Percentiles rank a stretch among this genome's conserved stretches.
Evolutionary conservation across 2,888 invertebrate species (phyloP).

Genomic region (Dimorphilus gyrociliatus): DNA sequence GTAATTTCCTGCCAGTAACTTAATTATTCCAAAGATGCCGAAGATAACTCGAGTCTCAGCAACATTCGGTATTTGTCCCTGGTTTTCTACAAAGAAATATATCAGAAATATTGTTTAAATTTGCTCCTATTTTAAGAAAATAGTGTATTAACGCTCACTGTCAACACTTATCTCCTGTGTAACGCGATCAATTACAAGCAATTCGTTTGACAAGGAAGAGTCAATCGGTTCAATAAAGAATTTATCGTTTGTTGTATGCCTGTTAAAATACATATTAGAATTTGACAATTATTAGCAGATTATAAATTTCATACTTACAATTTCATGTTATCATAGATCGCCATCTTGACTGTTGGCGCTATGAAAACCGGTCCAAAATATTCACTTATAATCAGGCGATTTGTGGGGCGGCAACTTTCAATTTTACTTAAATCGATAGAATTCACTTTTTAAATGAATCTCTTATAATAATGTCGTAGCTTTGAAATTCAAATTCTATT

Average conservation of each 20-base stretch:
- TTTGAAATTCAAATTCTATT: too few species aligned
- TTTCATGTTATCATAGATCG: too few species aligned
- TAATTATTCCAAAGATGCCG: slow-evolving; percentile 71
- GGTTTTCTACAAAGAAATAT: slow-evolving; percentile 37
- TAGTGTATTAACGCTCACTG: slow-evolving; percentile 41
- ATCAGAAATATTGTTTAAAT: neutral
- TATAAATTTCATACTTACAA: too few species aligned
- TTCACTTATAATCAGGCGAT: too few species aligned
- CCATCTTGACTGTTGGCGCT: too few species aligned
- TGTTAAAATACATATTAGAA: slow-evolving; percentile 44
- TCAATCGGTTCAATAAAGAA: slow-evolving; percentile 69
- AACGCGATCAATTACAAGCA: slow-evolving; percentile 67
- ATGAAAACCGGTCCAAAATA: too few species aligned
- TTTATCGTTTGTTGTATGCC: slow-evolving; percentile 67
- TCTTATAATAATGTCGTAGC: too few species aligned
- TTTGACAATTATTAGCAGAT: too few species aligned
- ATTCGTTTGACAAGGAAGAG: slow-evolving; percentile 48
- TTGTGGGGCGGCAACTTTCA: too few species aligned
- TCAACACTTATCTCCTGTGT: slow-evolving; percentile 51
- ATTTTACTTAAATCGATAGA: too few species aligned
- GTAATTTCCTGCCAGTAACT: slow-evolving; percentile 67
- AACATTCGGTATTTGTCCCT: slow-evolving; percentile 48
- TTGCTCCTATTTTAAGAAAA: neutral
- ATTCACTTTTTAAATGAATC: too few species aligned
- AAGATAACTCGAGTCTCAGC: slow-evolving; percentile 51